phyloP scores from a whole-genome alignment of 1,140 invertebrate species.

The Heliconius hermathena region DNA sequence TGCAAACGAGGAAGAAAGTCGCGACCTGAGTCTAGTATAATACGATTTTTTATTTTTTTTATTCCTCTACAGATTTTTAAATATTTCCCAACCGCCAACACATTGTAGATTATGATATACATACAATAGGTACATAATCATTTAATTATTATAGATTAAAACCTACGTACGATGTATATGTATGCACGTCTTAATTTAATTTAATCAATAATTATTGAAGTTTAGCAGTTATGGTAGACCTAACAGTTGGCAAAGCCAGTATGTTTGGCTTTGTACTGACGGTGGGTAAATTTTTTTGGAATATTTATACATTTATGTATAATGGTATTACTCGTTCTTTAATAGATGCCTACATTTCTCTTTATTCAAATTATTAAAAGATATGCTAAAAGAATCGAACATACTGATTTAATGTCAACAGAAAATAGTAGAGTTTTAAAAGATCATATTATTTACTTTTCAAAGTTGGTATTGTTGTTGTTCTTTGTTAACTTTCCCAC shows the following conservation, averaged over 20 bases:
- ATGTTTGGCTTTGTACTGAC: too few species aligned
- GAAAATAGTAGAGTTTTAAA: too few species aligned
- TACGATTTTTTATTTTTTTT: not conserved
- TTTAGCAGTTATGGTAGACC: not conserved
- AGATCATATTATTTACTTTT: too few species aligned
- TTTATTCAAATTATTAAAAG: too few species aligned
- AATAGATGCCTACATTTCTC: not conserved
- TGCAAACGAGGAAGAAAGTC: not conserved
- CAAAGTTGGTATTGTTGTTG: too few species aligned
- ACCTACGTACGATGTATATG: conserved; percentile 12
- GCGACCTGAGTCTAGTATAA: not conserved
- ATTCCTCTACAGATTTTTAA: not conserved
- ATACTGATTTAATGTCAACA: too few species aligned
- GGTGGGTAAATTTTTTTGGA: too few species aligned
- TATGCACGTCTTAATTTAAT: conserved; percentile 2
- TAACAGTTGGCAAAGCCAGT: not conserved
- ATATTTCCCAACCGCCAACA: not conserved
- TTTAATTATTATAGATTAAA: conserved; percentile 9
- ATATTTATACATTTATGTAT: too few species aligned
- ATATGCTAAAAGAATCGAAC: too few species aligned
- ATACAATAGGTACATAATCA: conserved; percentile 1
- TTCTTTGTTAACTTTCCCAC: too few species aligned
- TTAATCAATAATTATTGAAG: not conserved
- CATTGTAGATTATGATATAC: not conserved
- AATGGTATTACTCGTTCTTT: not conserved